Base-by-base conservation (phyloP, 1,140 invertebrate species). In the Paraescarpia echinospica region DNA sequence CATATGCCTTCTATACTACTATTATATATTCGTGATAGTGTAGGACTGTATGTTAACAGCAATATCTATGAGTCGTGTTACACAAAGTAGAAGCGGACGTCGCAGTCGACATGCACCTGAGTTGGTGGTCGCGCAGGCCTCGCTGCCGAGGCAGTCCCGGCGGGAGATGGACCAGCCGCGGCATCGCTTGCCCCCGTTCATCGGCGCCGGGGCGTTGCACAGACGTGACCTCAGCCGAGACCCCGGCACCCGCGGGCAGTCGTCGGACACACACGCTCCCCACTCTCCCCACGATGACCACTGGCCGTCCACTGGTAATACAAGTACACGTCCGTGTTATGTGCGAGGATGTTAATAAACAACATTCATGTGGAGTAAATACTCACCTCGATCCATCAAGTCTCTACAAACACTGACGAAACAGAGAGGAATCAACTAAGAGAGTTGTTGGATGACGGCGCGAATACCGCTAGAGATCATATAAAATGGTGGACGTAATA, bases 161-260 rank as follows among this genome's bases (percentile, higher is more conserved):
- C 33, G 27, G 6, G 41, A 34, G 35, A 34, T 92, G 35, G 22
- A 34, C 89, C 77, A 34, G 35, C n/a, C 35, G 22, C 22, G 91
- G 59, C 93, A 93, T 27, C 34, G n/a, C 31, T 89, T 91, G 0
- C 93, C 93, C 18, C 93, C 93, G 92, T 93, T 59, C 89, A 33
- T n/a, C 31, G 89, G 92, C 33, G 48, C 90, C 8, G 59, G 93
- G 59, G 35, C 35, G 35, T 34, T 92, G 33, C 93, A 93, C 5
- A 77, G 35, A 33, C 93, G 77, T 27, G 91, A 89, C 34, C 93
- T 90, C 33, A 31, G 34, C 91, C 88, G 51, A 22, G 35, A 33
- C n/a, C 92, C 93, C 8, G 97, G 96, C 89, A 97, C 96, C 4
- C 22, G 1, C 8, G 34, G 90, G 51, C 93, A 93, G 35, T 91